Percentiles rank a stretch among this genome's conserved stretches.
These are phyloP conservation scores for Caranx melampygus DNA, from an alignment of 2,113 vertebrate species.

Conservation along the genomic window DNA sequence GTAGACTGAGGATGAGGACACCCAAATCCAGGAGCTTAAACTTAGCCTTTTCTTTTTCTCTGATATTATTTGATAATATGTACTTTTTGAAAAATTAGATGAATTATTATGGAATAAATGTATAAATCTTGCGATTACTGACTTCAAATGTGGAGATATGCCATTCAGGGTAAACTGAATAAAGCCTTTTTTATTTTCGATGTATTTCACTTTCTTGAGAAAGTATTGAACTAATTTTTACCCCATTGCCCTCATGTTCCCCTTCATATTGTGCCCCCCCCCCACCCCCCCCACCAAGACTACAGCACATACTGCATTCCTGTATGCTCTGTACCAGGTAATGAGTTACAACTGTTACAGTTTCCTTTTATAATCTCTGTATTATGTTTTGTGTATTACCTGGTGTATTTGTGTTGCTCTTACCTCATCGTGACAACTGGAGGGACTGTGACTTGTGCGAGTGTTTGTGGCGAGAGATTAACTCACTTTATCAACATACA, in stretches of 20 bases:
- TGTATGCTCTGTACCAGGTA: conserved; percentile 51
- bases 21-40: conserved; percentile 20
- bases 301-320: conserved; percentile 63
- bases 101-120: conserved; percentile 25
- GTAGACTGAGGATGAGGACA: background rate
- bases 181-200: conserved; percentile 13
- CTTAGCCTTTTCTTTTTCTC: background rate
- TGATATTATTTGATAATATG: conserved; percentile 13
- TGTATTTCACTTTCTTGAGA: conserved; percentile 34
- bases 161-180: conserved; percentile 41
- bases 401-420: conserved; percentile 78
- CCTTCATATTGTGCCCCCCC: background rate
- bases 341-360: conserved; percentile 54
- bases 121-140: conserved; percentile 31
- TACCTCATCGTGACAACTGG: conserved; percentile 83
- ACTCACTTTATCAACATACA: conserved; percentile 37
- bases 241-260: background rate
- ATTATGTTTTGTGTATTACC: conserved; percentile 69
- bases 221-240: conserved; percentile 27
- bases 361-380: conserved; percentile 59
- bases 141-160: conserved; percentile 35
- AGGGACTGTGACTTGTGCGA: conserved; percentile 68
- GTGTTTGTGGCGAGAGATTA: conserved; percentile 46
- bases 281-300: background rate
- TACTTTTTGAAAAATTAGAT: conserved; percentile 19